phyloP scores from a whole-genome alignment of 2,797 vertebrate genomes.

The Alectoris magna region DNA sequence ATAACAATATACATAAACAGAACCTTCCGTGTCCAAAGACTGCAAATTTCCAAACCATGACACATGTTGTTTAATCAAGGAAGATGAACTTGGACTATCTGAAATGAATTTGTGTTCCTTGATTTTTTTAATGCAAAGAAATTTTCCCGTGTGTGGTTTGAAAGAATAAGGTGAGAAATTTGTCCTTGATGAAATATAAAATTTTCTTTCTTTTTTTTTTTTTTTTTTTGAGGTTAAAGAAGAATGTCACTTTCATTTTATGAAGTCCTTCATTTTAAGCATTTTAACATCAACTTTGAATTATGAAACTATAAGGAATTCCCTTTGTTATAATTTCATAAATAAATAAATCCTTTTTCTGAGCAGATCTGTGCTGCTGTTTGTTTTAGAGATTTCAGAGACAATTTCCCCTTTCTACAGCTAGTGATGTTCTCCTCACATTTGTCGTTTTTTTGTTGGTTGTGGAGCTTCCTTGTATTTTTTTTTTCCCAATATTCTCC shows the following conservation, averaged over 20 bases:
- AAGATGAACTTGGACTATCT: background rate
- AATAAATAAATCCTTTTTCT: background rate
- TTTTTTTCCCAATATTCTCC: background rate
- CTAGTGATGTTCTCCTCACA: background rate
- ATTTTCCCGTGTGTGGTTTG: background rate
- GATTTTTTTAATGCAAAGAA: background rate
- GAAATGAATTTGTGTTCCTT: background rate
- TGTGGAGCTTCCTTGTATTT: no score
- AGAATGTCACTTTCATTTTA: background rate
- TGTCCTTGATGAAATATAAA: background rate
- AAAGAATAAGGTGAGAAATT: background rate
- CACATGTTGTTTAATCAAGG: background rate
- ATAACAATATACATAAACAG: background rate
- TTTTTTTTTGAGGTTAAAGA: background rate
- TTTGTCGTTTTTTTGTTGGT: background rate
- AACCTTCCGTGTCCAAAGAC: background rate
- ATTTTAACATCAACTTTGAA: background rate
- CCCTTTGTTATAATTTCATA: background rate
- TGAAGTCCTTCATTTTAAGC: background rate
- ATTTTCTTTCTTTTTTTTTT: background rate
- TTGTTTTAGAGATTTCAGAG: background rate
- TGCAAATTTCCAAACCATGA: background rate
- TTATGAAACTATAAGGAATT: background rate
- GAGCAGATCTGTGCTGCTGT: background rate
- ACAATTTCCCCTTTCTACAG: slow-evolving; percentile 6